phyloP scores from a whole-genome alignment of 2,113 vertebrate genomes.

The Myocastor coypus region DNA sequence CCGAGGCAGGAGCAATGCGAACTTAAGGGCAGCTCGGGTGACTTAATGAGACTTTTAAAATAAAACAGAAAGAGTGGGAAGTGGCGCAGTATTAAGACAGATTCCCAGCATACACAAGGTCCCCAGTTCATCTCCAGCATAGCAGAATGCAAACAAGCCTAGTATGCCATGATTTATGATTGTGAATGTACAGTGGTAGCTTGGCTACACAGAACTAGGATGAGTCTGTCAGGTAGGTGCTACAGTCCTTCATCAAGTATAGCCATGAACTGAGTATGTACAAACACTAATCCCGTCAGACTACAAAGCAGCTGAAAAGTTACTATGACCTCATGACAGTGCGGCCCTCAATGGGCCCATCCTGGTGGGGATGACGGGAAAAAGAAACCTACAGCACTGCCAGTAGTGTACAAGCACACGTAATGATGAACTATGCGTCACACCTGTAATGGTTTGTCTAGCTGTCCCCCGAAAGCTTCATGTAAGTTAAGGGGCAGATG shows the following conservation, averaged over 20 bases:
- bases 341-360: not conserved
- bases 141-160: not conserved
- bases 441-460: too few species aligned
- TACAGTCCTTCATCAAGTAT: not conserved
- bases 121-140: not conserved
- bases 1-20: not conserved
- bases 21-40: not conserved
- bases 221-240: not conserved
- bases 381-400: too few species aligned
- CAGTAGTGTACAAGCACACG: not conserved
- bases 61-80: not conserved
- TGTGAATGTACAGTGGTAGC: not conserved
- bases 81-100: not conserved
- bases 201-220: not conserved
- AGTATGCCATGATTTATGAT: constrained; percentile 63
- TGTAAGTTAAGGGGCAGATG: too few species aligned
- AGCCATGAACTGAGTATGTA: too few species aligned
- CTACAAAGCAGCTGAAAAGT: not conserved
- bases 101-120: not conserved
- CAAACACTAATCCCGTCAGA: not conserved
- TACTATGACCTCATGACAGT: not conserved
- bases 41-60: not conserved
- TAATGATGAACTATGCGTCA: not conserved
- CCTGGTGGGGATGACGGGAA: too few species aligned
- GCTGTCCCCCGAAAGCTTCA: too few species aligned